Conservation (phyloP, 2,888 invertebrate species). For the Rugalucina vietnamica region DNA sequence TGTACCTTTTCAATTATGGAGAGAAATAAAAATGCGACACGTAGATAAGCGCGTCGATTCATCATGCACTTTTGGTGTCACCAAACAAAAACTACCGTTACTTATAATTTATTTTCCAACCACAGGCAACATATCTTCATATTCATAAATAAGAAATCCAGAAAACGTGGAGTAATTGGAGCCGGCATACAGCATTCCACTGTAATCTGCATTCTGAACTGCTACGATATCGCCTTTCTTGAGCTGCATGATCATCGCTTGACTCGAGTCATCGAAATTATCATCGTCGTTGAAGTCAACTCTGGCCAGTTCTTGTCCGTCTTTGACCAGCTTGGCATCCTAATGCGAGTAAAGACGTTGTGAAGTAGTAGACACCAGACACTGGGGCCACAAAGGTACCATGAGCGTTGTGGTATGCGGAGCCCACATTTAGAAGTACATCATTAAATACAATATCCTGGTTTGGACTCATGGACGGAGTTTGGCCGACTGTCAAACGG, state of each 20-base stretch:
- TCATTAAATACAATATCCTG: neutral
- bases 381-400: neutral
- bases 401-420: neutral
- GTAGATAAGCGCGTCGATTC: no score
- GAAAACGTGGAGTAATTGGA: neutral
- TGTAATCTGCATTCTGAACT: neutral
- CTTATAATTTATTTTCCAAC: constrained; percentile 9
- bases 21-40: no score
- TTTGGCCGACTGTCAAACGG: neutral
- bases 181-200: neutral
- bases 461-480: neutral
- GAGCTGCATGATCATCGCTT: neutral
- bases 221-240: neutral
- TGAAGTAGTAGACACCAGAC: neutral
- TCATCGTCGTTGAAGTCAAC: neutral
- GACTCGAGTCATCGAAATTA: neutral
- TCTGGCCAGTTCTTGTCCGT: neutral
- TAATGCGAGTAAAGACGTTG: neutral
- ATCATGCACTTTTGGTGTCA: no score
- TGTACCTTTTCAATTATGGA: no score
- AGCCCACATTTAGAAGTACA: neutral
- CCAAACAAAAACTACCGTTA: no score
- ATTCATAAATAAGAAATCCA: neutral
- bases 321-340: neutral
- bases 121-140: neutral